Conservation (phyloP, 2,797 vertebrate genomes). For the Prionace glauca region DNA sequence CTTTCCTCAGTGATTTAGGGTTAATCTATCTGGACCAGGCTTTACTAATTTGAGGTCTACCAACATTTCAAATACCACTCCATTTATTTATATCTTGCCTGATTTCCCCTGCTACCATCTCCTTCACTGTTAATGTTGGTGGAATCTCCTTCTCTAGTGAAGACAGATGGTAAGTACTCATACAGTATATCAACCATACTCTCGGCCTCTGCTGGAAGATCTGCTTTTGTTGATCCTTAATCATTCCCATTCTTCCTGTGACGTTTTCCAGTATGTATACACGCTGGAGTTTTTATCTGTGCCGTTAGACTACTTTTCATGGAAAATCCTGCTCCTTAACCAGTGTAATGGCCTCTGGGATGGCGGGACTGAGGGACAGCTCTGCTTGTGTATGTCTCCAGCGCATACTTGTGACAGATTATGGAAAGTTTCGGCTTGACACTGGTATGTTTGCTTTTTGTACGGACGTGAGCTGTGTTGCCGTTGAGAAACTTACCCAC, state of each 20-base stretch:
- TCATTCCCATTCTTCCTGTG: too few relatives aligned
- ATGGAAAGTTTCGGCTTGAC: constrained; percentile 28
- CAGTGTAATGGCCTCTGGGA: background rate
- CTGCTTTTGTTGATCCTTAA: background rate
- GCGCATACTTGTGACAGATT: constrained; percentile 6
- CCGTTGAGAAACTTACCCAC: constrained; percentile 74
- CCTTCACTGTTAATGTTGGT: background rate
- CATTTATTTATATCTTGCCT: background rate
- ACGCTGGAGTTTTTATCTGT: background rate
- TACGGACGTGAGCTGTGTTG: background rate
- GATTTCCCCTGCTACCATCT: background rate
- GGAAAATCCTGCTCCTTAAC: background rate
- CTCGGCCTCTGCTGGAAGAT: background rate
- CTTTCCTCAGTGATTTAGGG: background rate
- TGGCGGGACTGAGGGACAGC: background rate
- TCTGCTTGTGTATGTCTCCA: background rate
- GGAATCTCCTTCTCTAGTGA: background rate
- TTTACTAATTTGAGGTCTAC: background rate
- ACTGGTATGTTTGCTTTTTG: constrained; percentile 33
- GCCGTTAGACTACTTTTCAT: background rate
- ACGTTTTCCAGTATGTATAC: too few relatives aligned
- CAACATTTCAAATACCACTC: background rate
- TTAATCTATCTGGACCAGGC: background rate
- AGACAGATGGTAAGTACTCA: background rate
- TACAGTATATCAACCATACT: background rate